Evolutionary conservation across 2,888 invertebrate species (phyloP), one percentile per base, ranked within the genome.

Genomic region (Nomada lathburiana): DNA sequence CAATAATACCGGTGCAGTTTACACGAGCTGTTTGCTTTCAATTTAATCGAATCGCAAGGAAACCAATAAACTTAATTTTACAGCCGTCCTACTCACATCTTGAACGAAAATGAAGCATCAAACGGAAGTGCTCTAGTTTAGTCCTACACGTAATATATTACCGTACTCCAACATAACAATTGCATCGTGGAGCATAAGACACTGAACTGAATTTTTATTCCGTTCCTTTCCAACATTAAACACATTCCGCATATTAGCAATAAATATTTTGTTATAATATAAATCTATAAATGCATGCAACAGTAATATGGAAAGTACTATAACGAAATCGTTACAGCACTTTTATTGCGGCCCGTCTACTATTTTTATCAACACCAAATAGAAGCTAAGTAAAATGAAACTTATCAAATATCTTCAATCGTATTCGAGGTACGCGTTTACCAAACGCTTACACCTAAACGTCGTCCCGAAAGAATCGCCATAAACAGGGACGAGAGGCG

Each of bases 51-150:
- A 26, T 47, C 18, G 64, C 23, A 47, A 47, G 44, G 64, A 47
- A 23, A 23, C 64, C 44, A 47, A 23, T 26, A 64, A 47, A 64
- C 64, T 64, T 64, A 64, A 47, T 64, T 18, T 64, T n/a, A 64
- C 5, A 26, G 47, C 10, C 20, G 18, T 10, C 4, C 10, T 36
- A 36, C 36, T 36, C 36, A 36, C 36, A 3, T 23, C 36, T 26
- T 26, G 20, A 44, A 47, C 5, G 47, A 64, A 16, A 18, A 5
- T 18, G 26, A 44, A 47, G 16, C 64, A 64, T 64, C 44, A 36
- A 36, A 62, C 36, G 36, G 11, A n/a, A 36, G 44, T 26, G 23
- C 4, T 2, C 1, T 44, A 10, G 1, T 11, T 16, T 18, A 64
- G 23, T 23, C 47, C 2, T 62, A 36, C 20, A 36, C 42, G 36